Evolutionary conservation across 1,140 invertebrate species (phyloP).

Genomic region (Wasmannia auropunctata): DNA sequence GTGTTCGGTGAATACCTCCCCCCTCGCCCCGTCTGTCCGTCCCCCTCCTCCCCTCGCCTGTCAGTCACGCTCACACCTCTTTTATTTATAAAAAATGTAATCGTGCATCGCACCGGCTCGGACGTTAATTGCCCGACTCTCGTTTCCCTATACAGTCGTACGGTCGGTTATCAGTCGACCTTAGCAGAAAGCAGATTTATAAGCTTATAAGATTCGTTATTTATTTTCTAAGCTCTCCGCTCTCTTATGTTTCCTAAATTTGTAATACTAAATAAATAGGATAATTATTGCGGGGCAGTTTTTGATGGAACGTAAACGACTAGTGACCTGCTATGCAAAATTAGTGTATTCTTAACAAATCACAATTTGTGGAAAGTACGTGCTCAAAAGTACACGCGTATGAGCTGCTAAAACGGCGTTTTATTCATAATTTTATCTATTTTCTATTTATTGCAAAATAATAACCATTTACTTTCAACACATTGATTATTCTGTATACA

Average conservation of each 20-base stretch:
- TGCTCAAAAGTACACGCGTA: no score
- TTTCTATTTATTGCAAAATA: no score
- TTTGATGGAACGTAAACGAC: no score
- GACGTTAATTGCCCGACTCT: conserved; percentile 49
- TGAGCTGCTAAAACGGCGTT: no score
- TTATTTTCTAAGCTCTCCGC: not conserved
- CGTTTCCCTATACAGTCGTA: not conserved
- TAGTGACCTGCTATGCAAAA: no score
- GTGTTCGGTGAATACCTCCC: conserved; percentile 19
- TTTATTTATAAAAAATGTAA: conserved; percentile 30
- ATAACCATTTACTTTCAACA: no score
- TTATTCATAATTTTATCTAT: no score
- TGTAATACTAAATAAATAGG: no score
- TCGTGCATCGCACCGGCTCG: conserved; percentile 21
- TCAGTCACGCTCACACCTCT: conserved; percentile 35
- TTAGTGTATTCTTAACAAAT: no score
- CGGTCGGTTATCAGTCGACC: not conserved
- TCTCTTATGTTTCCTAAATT: not conserved
- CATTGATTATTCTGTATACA: no score
- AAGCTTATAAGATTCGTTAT: not conserved
- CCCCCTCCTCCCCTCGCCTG: not conserved
- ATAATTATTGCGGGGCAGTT: no score
- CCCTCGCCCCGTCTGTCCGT: not conserved
- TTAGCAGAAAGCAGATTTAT: not conserved
- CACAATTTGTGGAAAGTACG: no score